Conservation (phyloP, 2,888 invertebrate species). For the Chrysolina oricalcia region DNA sequence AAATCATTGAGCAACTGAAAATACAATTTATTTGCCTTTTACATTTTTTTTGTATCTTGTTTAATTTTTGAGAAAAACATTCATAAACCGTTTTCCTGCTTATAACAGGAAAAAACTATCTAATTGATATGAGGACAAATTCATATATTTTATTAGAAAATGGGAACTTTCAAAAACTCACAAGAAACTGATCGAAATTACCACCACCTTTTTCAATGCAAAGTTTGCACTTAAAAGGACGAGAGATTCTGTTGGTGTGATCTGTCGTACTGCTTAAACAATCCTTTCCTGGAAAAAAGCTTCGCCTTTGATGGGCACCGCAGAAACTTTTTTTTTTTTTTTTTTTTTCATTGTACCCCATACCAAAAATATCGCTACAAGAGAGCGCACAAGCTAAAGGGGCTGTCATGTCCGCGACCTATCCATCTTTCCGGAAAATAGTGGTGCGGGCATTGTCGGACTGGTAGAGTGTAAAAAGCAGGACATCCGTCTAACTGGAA, state of each 20-base stretch:
- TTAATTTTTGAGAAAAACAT: no score
- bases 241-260: not conserved
- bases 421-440: constrained; percentile 38
- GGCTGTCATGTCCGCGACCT: constrained; percentile 36
- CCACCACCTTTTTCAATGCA: not conserved
- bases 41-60: no score
- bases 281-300: not conserved
- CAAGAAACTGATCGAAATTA: no score
- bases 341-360: constrained; percentile 19
- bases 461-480: constrained; percentile 40
- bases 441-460: constrained; percentile 33
- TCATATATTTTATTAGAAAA: no score
- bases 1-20: no score
- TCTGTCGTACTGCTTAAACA: not conserved
- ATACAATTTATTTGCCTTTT: no score
- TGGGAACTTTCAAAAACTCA: no score
- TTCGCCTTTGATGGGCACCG: constrained; percentile 33
- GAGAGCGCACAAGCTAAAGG: constrained; percentile 36
- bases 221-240: not conserved
- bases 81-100: no score
- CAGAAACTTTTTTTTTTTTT: constrained; percentile 27
- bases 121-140: no score
- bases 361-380: constrained; percentile 2
- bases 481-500: constrained; percentile 42
- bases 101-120: no score